Evolutionary conservation across 2,113 vertebrate genomes (phyloP).

Genomic region (Turdus rufiventris): DNA sequence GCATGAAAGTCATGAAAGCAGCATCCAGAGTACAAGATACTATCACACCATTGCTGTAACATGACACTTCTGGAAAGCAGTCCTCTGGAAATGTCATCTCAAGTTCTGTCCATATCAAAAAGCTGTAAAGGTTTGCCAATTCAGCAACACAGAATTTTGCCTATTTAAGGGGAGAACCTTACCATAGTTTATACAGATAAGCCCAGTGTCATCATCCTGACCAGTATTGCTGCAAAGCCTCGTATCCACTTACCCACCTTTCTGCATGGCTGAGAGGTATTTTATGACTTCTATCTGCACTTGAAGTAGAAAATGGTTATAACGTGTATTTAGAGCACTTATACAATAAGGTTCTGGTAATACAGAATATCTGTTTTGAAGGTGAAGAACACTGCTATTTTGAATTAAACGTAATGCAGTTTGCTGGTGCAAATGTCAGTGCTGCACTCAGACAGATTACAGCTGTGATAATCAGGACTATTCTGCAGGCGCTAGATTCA

Average conservation of each 20-base stretch:
- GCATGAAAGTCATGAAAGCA: not conserved
- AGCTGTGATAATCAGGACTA: not conserved
- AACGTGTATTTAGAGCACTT: not conserved
- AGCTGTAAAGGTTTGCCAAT: not conserved
- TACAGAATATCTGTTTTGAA: not conserved
- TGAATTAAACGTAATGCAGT: not conserved
- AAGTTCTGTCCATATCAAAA: not conserved
- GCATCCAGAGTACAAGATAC: not conserved
- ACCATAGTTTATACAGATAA: not conserved
- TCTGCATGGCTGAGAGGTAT: not conserved
- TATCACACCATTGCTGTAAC: not conserved
- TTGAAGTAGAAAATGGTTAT: not conserved
- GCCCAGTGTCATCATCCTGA: not conserved
- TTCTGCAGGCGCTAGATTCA: not conserved
- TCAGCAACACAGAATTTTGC: not conserved
- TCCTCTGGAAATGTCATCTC: not conserved
- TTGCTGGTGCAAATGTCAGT: not conserved
- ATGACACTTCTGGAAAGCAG: not conserved
- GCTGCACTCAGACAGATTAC: not conserved
- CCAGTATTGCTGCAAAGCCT: not conserved
- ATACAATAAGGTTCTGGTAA: not conserved
- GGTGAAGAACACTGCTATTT: not conserved
- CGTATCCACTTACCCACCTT: rapidly evolving
- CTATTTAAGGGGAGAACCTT: not conserved
- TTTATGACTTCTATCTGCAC: not conserved